Evolutionary conservation across 2,888 invertebrate genomes (phyloP).

Genomic region (Spatulosminthurus flaviceps): DNA sequence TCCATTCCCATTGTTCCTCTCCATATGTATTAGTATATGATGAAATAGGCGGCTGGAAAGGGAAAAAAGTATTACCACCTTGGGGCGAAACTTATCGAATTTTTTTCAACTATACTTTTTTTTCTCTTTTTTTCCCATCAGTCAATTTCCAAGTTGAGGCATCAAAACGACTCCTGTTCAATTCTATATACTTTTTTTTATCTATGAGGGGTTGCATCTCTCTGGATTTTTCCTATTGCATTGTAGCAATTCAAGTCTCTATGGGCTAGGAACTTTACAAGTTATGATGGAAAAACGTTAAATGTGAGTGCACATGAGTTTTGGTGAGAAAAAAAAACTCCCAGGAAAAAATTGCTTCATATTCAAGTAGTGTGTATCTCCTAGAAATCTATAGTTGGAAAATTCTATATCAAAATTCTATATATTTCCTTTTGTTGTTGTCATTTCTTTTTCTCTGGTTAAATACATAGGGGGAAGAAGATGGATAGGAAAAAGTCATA

Average conservation of each 20-base stretch:
- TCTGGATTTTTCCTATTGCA: slow-evolving; percentile 54
- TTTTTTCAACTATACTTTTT: slow-evolving; percentile 32
- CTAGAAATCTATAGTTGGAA: too few species aligned
- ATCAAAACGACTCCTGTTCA: slow-evolving; percentile 48
- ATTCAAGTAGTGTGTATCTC: slow-evolving; percentile 12
- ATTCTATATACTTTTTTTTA: slow-evolving; percentile 55
- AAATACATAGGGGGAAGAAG: too few species aligned
- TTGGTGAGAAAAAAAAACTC: neutral
- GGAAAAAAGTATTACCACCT: slow-evolving; percentile 47
- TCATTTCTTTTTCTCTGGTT: too few species aligned
- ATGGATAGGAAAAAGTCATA: too few species aligned
- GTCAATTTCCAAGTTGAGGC: slow-evolving; percentile 56
- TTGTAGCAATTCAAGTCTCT: slow-evolving; percentile 58
- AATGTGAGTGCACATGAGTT: neutral
- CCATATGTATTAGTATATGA: neutral
- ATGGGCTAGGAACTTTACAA: slow-evolving; percentile 36
- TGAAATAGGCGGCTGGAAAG: slow-evolving; percentile 6
- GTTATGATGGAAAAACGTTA: slow-evolving; percentile 17
- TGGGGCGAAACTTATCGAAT: slow-evolving; percentile 50
- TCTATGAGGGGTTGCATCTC: slow-evolving; percentile 31
- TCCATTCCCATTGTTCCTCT: slow-evolving; percentile 31
- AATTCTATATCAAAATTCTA: too few species aligned
- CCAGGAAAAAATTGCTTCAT: neutral
- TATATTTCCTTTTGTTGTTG: too few species aligned
- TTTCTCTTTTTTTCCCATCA: slow-evolving; percentile 50